Evolutionary conservation across 2,797 vertebrate species (phyloP), one percentile per base, ranked within the genome.

Genomic region (Falco peregrinus): DNA sequence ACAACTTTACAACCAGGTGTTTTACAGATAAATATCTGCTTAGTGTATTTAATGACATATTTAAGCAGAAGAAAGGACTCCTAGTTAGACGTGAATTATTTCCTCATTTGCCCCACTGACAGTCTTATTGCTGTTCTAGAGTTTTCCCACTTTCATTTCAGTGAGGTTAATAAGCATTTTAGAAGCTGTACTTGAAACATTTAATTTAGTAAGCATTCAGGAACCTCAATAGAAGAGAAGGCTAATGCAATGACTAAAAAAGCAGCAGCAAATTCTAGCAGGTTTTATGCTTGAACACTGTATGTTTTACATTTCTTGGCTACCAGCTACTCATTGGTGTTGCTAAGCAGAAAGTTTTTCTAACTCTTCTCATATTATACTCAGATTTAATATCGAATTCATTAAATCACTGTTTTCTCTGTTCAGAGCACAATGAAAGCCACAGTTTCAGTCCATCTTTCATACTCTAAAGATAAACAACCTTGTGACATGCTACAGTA

Each of bases 381-480:
- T 48, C 16, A 71, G 21, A 68, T 53, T 74, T 51, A 69, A 84
- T 35, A 69, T 4, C 73, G 69, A 83, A 64, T 73, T 54, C 3
- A 69, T 54, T 13, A 95, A 81, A 88, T 86, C 82, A 90, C 28
- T 35, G 17, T 51, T 91, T 69, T 41, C 57, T 95, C 78, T 96
- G 61, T 91, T 91, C 2, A 1, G 25, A 95, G 28, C 45, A 95
- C 89, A 97, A 86, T 86, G 83, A 75, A 88, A 65, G 82, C 65
- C 67, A 57, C 39, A 79, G 75, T 64, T 88, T 77, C 29, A 50
- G 75, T 60, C 87, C 70, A 50, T 65, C 84, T 91, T 90, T 90
- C 76, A 91, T 78, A 69, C 35, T 85, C 61, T 47, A 54, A 94
- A 88, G 80, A 94, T 90, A 91, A 96, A 88, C 56, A 94, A 94